Evolutionary conservation across 2,113 vertebrate genomes (phyloP), one percentile per base, ranked within the genome.

Genomic region (Scartelaos histophorus): DNA sequence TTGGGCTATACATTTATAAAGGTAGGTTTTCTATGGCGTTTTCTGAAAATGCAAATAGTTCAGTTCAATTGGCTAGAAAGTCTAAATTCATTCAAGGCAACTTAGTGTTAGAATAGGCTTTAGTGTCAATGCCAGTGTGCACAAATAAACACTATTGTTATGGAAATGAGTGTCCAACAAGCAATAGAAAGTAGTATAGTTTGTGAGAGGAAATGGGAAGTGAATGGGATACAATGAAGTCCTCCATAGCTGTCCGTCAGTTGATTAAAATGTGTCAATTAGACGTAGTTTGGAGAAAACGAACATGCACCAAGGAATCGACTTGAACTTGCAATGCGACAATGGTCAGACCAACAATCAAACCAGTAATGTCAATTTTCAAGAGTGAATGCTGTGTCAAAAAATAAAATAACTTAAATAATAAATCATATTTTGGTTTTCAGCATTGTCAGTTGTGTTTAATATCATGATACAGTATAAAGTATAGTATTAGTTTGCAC

Each of bases 111-210:
- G 25, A 61, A 61, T 17, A 19, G 58, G 24, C 58, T 61, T 61
- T 61, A 61, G 58, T 64, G 34, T 64, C 34, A n/a, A n/a, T n/a
- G 61, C 34, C 29, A 64, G 34, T 64, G 0, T 7, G 61, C 17
- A 64, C 38, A 64, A 64, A 64, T 35, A 64, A 64, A 64, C 29
- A 64, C 29, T 38, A n/a, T 38, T 64, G 61, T 64, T 5, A 16
- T 64, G 61, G 10, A 43, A 64, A 64, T 64, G 34, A 64, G 34
- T 13, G 4, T 61, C 15, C 25, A 34, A 34, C 16, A 17, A 34
- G 24, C 58, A 34, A 61, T 3, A 16, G 25, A 61, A 10, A 29
- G 25, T 34, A 61, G 24, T 17, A 17, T 29, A 16, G 21, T 34
- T 25, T 34, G 13, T 6, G 58, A 61, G 58, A 61, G 25, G 58